A percentile compares a stretch with the other conserved stretches of the same genome.
Evolutionary conservation across 2,888 invertebrate genomes (phyloP).

Genomic region (Aplocera efformata): DNA sequence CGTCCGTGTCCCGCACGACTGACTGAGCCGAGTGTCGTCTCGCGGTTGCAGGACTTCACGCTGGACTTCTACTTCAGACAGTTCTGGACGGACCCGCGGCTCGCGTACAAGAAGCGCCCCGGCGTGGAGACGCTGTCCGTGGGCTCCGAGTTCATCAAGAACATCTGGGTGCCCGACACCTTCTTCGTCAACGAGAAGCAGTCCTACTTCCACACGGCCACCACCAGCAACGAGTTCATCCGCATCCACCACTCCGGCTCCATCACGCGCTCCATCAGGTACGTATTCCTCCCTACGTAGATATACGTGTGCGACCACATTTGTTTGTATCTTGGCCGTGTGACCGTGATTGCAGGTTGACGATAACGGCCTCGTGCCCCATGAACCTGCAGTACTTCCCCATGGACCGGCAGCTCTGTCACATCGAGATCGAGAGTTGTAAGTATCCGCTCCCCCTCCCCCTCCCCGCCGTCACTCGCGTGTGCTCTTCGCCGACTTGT

Average conservation of each 20-base stretch:
- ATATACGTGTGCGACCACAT: too few relatives aligned
- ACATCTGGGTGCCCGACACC: slow-evolving; percentile 99
- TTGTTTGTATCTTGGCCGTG: too few relatives aligned
- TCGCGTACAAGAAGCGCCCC: slow-evolving; percentile 91
- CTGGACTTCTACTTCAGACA: slow-evolving; percentile 98
- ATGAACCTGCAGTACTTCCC: slow-evolving; percentile 97
- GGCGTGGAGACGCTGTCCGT: slow-evolving; percentile 93
- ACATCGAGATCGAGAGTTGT: slow-evolving; percentile 97
- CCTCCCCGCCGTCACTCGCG: too few relatives aligned
- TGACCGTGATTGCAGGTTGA: slow-evolving; percentile 83
- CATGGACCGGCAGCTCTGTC: slow-evolving; percentile 95
- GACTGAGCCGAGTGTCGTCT: background rate
- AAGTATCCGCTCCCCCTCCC: too few relatives aligned
- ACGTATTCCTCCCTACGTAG: slow-evolving; percentile 1
- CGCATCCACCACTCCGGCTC: slow-evolving; percentile 95
- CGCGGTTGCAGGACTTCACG: slow-evolving; percentile 88
- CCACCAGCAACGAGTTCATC: slow-evolving; percentile 98
- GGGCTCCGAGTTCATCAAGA: slow-evolving; percentile 95
- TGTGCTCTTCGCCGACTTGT: too few relatives aligned
- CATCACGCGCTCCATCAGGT: slow-evolving; percentile 95
- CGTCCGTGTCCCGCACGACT: background rate
- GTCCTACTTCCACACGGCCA: slow-evolving; percentile 98
- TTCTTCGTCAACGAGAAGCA: slow-evolving; percentile 99
- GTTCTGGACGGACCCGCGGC: slow-evolving; percentile 96
- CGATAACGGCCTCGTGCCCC: slow-evolving; percentile 95